phyloP scores from a whole-genome alignment of 2,113 vertebrate genomes.

The Rhineura floridana region DNA sequence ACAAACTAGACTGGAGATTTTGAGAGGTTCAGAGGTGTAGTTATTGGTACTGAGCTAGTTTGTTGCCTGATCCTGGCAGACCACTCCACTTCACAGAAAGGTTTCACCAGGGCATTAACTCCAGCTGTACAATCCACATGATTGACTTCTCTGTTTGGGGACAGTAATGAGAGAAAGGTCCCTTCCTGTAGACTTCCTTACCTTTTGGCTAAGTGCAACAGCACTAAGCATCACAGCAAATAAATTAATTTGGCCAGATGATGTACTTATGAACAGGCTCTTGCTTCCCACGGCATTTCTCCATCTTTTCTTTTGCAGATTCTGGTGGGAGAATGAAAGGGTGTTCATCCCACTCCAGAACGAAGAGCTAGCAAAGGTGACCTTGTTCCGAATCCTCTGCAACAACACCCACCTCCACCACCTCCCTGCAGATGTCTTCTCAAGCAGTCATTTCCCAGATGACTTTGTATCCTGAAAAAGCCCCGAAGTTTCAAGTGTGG shows the following conservation, averaged over 20 bases:
- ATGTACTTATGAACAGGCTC: background rate
- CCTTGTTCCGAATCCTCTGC: conserved; percentile 21
- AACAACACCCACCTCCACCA: conserved; percentile 4
- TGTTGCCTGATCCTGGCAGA: background rate
- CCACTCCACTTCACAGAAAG: background rate
- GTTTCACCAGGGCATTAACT: background rate
- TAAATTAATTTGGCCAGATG: background rate
- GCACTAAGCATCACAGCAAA: background rate
- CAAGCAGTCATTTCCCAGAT: conserved; percentile 64
- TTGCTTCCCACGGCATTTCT: background rate
- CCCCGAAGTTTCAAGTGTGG: conserved; percentile 67
- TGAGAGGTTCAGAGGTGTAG: background rate
- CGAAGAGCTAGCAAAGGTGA: conserved; percentile 25
- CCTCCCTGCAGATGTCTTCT: conserved; percentile 16
- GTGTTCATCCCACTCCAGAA: conserved; percentile 21
- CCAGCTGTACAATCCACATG: background rate
- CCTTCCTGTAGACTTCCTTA: background rate
- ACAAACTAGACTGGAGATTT: background rate
- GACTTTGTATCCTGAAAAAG: conserved; percentile 77
- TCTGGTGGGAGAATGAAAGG: conserved; percentile 10
- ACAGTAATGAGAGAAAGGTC: background rate
- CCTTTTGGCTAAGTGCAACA: background rate
- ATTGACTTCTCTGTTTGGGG: background rate
- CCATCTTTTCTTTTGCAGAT: conserved; percentile 17
- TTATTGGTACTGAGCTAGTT: background rate